These are phyloP conservation scores for Tillus elongatus DNA, from an alignment of 2,888 invertebrate genomes.

Conservation along the genomic window DNA sequence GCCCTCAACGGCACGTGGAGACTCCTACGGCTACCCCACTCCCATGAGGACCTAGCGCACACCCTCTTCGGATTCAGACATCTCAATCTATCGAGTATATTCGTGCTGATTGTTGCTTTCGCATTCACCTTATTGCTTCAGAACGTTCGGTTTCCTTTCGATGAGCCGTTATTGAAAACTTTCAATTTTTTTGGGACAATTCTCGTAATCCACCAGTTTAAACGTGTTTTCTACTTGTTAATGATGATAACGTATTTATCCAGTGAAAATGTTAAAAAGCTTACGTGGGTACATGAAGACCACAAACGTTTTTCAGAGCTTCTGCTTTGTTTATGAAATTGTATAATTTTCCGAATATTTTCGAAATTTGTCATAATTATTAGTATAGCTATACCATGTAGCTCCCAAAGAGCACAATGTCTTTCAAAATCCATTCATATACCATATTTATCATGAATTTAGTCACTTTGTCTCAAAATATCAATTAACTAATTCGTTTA, in stretches of 20 bases:
- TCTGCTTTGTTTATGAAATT: constrained; percentile 30
- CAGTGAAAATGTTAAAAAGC: constrained; percentile 12
- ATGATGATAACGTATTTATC: constrained; percentile 15
- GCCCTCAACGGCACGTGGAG: too few relatives aligned
- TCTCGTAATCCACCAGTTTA: constrained; percentile 21
- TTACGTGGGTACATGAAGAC: not conserved
- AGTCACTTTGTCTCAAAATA: too few relatives aligned
- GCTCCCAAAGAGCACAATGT: constrained; percentile 35
- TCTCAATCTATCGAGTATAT: constrained; percentile 14
- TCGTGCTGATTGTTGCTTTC: constrained; percentile 23
- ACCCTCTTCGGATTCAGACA: constrained; percentile 14
- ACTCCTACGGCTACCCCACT: constrained; percentile 22
- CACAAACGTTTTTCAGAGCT: constrained; percentile 22
- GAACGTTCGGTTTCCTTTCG: constrained; percentile 23
- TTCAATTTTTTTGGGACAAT: constrained; percentile 28
- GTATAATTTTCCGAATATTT: constrained; percentile 35
- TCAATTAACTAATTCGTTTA: too few relatives aligned
- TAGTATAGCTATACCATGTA: constrained; percentile 15
- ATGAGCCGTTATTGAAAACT: constrained; percentile 20
- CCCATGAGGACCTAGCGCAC: constrained; percentile 30
- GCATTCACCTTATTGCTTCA: constrained; percentile 25
- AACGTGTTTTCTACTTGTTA: constrained; percentile 24
- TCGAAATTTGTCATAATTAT: constrained; percentile 18
- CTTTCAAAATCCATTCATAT: constrained; percentile 34
- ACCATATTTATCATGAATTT: too few relatives aligned